Percentiles rank a stretch among this genome's conserved stretches.
These are phyloP conservation scores for Allygus modestus DNA, from an alignment of 2,888 invertebrate species.

Conservation along the genomic window DNA sequence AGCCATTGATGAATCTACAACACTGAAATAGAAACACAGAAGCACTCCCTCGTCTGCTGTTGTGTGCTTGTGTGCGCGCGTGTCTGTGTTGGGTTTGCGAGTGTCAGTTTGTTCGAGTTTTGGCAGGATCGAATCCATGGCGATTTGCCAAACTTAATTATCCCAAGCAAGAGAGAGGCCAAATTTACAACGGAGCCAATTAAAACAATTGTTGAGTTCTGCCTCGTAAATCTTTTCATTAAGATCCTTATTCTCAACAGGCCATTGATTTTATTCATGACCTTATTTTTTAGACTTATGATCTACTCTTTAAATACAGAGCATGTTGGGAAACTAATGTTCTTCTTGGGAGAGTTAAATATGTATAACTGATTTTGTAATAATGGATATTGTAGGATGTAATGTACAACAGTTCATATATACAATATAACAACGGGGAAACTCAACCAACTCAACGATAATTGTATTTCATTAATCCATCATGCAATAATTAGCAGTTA, in stretches of 20 bases:
- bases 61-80: background rate
- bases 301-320: background rate
- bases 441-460: too few species aligned
- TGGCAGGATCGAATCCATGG: constrained; percentile 20
- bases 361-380: too few species aligned
- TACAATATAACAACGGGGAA: too few species aligned
- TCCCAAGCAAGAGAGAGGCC: constrained; percentile 13
- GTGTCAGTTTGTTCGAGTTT: constrained; percentile 6
- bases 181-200: constrained; percentile 19
- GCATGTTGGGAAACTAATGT: background rate
- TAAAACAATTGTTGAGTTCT: constrained; percentile 18
- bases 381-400: too few species aligned
- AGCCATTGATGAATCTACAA: background rate
- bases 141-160: constrained; percentile 10
- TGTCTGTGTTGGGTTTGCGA: background rate
- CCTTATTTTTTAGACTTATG: background rate
- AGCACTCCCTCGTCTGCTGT: background rate
- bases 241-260: constrained; percentile 24
- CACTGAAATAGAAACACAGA: background rate
- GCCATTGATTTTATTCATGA: background rate
- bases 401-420: too few species aligned
- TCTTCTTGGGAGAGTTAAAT: too few species aligned
- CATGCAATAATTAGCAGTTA: too few species aligned
- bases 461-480: too few species aligned
- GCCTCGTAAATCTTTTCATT: constrained; percentile 21